Evolutionary conservation across 2,797 vertebrate species (phyloP).

Genomic region (Danio kyathit): DNA sequence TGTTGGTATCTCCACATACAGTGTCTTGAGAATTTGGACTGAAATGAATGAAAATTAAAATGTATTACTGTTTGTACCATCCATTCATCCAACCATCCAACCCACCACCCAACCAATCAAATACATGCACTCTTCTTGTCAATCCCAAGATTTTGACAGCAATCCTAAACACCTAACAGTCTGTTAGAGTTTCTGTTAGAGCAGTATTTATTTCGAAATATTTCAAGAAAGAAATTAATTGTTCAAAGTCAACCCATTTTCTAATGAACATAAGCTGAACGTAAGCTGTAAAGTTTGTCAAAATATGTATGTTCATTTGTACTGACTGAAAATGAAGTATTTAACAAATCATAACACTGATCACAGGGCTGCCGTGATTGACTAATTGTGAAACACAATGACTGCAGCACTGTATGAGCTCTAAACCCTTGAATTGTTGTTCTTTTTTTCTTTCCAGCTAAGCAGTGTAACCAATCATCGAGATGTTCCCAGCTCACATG

Average conservation of each 20-base stretch:
- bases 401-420: slow-evolving; percentile 1
- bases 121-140: too few species aligned
- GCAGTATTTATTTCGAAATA: too few species aligned
- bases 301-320: not conserved
- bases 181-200: too few species aligned
- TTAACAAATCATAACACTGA: not conserved
- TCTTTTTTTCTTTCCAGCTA: not conserved
- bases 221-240: not conserved
- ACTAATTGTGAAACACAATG: not conserved
- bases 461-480: not conserved
- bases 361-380: not conserved
- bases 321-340: not conserved
- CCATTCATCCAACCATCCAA: too few species aligned
- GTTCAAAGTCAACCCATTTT: not conserved
- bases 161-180: too few species aligned
- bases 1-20: too few species aligned
- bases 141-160: too few species aligned
- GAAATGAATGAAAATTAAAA: too few species aligned
- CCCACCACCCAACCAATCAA: too few species aligned
- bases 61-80: too few species aligned
- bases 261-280: not conserved
- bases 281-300: not conserved
- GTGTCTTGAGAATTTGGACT: too few species aligned
- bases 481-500: not conserved
- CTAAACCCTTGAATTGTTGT: not conserved